Conservation (phyloP, 2,113 vertebrate species). For the Gasterosteus nipponicus region DNA sequence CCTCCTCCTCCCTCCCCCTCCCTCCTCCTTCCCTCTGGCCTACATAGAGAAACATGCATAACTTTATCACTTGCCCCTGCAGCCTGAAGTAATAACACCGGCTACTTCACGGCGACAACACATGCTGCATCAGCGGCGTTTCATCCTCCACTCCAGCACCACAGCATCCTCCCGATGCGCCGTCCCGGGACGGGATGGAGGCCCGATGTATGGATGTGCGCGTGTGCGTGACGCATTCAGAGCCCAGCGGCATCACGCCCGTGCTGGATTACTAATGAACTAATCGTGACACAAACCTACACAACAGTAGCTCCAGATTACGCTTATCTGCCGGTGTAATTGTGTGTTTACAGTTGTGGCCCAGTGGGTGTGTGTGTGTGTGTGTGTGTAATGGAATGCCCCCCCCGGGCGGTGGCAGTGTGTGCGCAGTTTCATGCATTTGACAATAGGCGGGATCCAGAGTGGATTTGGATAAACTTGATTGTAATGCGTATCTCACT, state of each 20-base stretch:
- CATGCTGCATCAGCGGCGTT: constrained; percentile 30
- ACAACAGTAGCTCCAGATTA: constrained; percentile 12
- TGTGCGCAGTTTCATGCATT: constrained; percentile 18
- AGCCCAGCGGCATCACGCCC: constrained; percentile 27
- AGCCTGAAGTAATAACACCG: constrained; percentile 37
- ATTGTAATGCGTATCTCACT: constrained; percentile 34
- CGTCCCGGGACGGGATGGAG: constrained; percentile 23
- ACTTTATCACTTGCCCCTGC: constrained; percentile 60
- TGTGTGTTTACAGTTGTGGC: constrained; percentile 34
- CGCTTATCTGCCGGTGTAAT: constrained; percentile 19
- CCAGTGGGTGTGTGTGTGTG: neutral
- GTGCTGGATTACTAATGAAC: constrained; percentile 15
- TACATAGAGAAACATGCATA: constrained; percentile 70
- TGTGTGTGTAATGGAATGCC: constrained; percentile 6
- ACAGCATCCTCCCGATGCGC: constrained; percentile 31
- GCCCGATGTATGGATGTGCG: constrained; percentile 20
- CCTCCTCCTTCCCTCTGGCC: constrained; percentile 63
- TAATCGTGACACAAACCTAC: constrained; percentile 34
- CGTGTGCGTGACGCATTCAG: neutral
- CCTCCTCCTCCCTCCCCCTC: neutral
- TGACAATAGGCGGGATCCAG: neutral
- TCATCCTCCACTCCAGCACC: constrained; percentile 35
- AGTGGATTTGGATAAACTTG: constrained; percentile 44
- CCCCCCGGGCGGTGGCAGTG: neutral
- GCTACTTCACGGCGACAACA: constrained; percentile 53